phyloP scores from a whole-genome alignment of 2,888 invertebrate genomes.

The Phragmatobia fuliginosa region DNA sequence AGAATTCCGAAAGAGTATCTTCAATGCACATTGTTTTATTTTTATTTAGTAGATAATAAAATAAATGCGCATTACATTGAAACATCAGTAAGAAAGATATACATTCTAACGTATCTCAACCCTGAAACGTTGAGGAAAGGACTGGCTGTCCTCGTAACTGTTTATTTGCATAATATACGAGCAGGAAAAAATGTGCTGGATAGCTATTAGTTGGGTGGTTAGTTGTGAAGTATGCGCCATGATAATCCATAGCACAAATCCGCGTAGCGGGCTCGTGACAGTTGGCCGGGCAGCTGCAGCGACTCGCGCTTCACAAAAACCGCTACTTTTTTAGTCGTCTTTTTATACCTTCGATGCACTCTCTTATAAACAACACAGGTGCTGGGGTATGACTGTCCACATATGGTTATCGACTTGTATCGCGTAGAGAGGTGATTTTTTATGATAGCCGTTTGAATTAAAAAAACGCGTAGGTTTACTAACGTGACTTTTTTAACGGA shows the following conservation, averaged over 20 bases:
- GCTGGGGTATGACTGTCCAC: conserved; percentile 82
- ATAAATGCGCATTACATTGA: not conserved
- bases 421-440: conserved; percentile 72
- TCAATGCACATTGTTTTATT: not conserved
- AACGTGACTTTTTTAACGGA: conserved; percentile 49
- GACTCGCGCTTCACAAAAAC: conserved; percentile 84
- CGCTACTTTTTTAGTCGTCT: conserved; percentile 81
- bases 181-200: conserved; percentile 48
- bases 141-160: conserved; percentile 28
- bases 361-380: conserved; percentile 86
- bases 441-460: conserved; percentile 65
- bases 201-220: conserved; percentile 66
- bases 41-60: not conserved
- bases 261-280: conserved; percentile 78
- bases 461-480: conserved; percentile 56
- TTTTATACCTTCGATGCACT: conserved; percentile 82
- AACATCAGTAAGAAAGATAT: not conserved
- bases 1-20: not conserved
- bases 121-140: conserved; percentile 5
- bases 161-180: conserved; percentile 40
- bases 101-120: conserved; percentile 2
- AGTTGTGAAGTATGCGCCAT: conserved; percentile 71
- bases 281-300: conserved; percentile 83
- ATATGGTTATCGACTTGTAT: conserved; percentile 82
- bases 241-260: conserved; percentile 77